Evolutionary conservation across 2,888 invertebrate genomes (phyloP), one percentile per base, ranked within the genome.

Genomic region (Lycia hirtaria): DNA sequence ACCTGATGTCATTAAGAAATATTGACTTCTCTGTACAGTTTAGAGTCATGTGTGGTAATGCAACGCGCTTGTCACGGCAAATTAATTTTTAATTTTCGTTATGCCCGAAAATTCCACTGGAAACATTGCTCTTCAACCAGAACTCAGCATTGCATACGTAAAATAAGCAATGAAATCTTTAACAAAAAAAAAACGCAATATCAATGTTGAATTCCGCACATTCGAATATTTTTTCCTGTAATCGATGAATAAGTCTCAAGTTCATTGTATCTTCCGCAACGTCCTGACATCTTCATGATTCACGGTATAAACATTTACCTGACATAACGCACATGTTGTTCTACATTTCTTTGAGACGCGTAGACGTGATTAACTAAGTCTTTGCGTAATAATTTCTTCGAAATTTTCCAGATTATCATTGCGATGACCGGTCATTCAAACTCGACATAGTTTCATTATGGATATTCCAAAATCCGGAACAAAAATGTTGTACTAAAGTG

Each of bases 261-360:
- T 50, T 60, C 53, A 35, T 32, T 26, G 56, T 28, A 40, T 51
- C 26, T 47, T 57, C 43, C 48, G 57, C 37, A 6, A 56, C 22
- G 37, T 44, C 19, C 28, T 12, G 32, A 44, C 30, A 41, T 56
- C 51, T 50, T 51, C 32, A 28, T 56, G 56, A 56, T 22, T 56
- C 56, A 56, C 14, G 28, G 20, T 15, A 6, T 0, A 56, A 41
- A 33, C 2, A 51, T 56, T 56, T 28, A 40, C 26, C 51, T 35
- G 26, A 38, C 43, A 47, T 38, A 44, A 56, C 45, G 3, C 41
- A 43, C 17, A n/a, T 4, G 20, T 12, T 40, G 40, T 40, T 28
- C 40, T 41, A 35, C 41, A 47, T 41, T 45, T 6, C 10, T n/a
- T 19, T 0, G 20, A 37, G 20, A 14, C 12, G 24, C 3, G 14